phyloP scores from a whole-genome alignment of 1,140 invertebrate genomes.

The Polyergus mexicanus region DNA sequence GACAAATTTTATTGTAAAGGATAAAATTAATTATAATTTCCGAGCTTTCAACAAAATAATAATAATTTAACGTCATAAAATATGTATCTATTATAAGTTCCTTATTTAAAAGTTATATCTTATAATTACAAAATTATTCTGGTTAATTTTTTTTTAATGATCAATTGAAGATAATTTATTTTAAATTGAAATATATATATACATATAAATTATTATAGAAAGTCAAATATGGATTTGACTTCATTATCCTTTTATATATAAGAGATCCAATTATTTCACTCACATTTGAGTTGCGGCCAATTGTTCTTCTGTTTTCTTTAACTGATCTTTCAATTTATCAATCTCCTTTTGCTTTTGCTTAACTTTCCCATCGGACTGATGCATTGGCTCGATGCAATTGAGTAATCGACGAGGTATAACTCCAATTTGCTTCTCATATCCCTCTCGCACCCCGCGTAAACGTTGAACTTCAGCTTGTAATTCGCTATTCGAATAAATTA shows the following conservation, averaged over 20 bases:
- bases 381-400: constrained; percentile 77
- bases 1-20: neutral
- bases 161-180: constrained; percentile 8
- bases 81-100: neutral
- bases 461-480: constrained; percentile 90
- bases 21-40: constrained; percentile 16
- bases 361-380: constrained; percentile 84
- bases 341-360: constrained; percentile 88
- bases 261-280: constrained; percentile 37
- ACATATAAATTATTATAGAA: neutral
- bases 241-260: neutral
- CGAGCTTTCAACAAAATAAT: neutral
- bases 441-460: constrained; percentile 87
- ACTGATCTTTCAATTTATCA: constrained; percentile 87
- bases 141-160: neutral
- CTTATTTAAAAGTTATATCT: constrained; percentile 1
- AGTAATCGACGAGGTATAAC: constrained; percentile 76
- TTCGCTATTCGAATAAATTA: constrained; percentile 82
- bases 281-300: constrained; percentile 81
- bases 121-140: neutral
- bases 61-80: neutral
- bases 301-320: constrained; percentile 88
- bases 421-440: constrained; percentile 86
- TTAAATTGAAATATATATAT: constrained; percentile 12
- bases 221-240: neutral